phyloP scores from a whole-genome alignment of 92 coral and sea anemone species.

The Heteractis magnifica region DNA sequence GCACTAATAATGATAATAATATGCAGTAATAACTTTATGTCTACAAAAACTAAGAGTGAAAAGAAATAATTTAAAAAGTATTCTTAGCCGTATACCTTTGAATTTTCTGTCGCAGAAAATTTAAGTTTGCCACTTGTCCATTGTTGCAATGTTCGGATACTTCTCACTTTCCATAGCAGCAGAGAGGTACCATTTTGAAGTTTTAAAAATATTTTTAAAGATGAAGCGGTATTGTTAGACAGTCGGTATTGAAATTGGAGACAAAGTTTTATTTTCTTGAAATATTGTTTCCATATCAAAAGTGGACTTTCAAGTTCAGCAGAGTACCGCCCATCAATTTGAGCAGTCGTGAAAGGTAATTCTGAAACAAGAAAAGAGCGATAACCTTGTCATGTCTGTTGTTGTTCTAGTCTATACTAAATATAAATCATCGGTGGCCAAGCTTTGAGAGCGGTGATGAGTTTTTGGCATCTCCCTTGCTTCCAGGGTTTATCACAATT shows the following conservation, averaged over 20 bases:
- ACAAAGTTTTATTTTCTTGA: background rate
- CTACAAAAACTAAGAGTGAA: too few species aligned
- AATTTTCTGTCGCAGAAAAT: background rate
- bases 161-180: background rate
- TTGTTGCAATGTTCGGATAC: background rate
- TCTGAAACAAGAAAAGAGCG: too few species aligned
- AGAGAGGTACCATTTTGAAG: background rate
- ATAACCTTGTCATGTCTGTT: too few species aligned
- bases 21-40: too few species aligned
- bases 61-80: too few species aligned
- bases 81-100: background rate
- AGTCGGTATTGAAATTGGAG: background rate
- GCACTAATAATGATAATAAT: too few species aligned
- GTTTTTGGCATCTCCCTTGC: background rate
- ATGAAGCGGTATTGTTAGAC: background rate
- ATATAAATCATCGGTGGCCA: background rate
- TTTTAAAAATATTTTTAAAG: background rate
- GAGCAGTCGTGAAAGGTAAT: too few species aligned
- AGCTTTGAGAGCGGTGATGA: background rate
- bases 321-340: too few species aligned
- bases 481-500: background rate
- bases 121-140: background rate
- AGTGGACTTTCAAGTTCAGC: background rate
- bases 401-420: too few species aligned
- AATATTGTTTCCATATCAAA: background rate